Percentiles rank a stretch among this genome's conserved stretches.
These are phyloP conservation scores for Chrysolina oricalcia DNA, from an alignment of 2,888 invertebrate genomes.

Conservation along the genomic window DNA sequence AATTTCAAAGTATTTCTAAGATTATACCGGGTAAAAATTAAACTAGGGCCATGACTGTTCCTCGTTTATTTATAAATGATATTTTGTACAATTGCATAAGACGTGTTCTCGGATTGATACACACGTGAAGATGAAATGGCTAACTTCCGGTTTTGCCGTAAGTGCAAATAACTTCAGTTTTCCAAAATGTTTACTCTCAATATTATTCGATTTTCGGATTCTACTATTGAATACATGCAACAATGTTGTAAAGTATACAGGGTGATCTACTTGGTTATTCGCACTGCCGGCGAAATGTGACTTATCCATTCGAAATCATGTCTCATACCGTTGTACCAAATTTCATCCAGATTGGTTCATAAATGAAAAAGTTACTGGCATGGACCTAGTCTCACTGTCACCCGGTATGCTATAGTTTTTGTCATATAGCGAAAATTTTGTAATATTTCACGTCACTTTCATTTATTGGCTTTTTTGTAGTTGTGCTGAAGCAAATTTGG, in stretches of 20 bases:
- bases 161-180: not conserved
- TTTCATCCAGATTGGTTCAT: not conserved
- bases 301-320: not conserved
- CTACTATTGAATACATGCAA: not conserved
- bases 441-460: not conserved
- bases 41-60: not conserved
- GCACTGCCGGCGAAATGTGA: not conserved
- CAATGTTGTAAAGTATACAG: not conserved
- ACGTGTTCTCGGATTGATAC: not conserved
- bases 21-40: not conserved
- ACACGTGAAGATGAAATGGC: not conserved
- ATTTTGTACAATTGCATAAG: too few species aligned
- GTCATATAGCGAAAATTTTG: not conserved
- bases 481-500: constrained; percentile 14
- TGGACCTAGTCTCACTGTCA: constrained; percentile 4
- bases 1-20: not conserved
- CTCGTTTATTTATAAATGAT: too few species aligned
- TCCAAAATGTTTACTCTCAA: not conserved
- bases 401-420: not conserved
- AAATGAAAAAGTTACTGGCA: not conserved
- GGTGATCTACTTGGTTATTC: not conserved
- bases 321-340: not conserved
- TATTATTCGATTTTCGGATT: not conserved
- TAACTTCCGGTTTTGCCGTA: not conserved
- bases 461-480: constrained; percentile 7